Base-by-base conservation (phyloP, 2,888 invertebrate species). In the Drosophila mettleri region DNA sequence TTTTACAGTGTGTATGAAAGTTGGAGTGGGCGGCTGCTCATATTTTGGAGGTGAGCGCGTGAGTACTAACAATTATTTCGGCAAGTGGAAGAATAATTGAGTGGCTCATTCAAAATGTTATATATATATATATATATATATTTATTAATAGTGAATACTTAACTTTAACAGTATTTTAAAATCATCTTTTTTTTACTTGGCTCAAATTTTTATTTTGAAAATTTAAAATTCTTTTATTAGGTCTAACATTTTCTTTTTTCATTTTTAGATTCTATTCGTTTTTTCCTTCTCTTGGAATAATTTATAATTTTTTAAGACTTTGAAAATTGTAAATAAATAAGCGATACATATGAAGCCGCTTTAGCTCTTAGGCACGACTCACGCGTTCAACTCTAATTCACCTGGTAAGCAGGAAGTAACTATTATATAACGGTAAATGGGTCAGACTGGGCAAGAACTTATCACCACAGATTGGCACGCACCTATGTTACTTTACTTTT, bases 361-460 rank as follows among this genome's bases (percentile, higher is more conserved):
- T 33, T 7, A 43, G 14, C n/a, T 34, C 33, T 1, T 1, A 10
- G 27, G 5, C 12, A 14, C 31, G 54, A 34, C 45, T 46, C 84
- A 82, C 77, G 69, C n/a, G 20, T 54, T 6, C 81, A 82, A 62
- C 67, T 18, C 69, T 68, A 31, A 57, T 43, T 61, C 52, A 49
- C 55, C 60, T 63, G 52, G 34, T 43, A 78, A 70, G 73, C 65
- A 68, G 82, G 82, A 81, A 72, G 85, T 55, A 71, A 86, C 78
- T 81, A 81, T 86, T 86, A 85, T 74, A 76, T 78, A 83, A 86
- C 49, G 62, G 52, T 43, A 84, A 80, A 86, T 78, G 64, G 82
- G 78, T 66, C 75, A 78, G 54, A 24, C 65, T 36, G 67, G 63
- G 49, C 39, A 58, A 61, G 62, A 71, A 74, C 63, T 77, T 72